phyloP scores from a whole-genome alignment of 2,888 invertebrate genomes.

The Megalurothrips usitatus region DNA sequence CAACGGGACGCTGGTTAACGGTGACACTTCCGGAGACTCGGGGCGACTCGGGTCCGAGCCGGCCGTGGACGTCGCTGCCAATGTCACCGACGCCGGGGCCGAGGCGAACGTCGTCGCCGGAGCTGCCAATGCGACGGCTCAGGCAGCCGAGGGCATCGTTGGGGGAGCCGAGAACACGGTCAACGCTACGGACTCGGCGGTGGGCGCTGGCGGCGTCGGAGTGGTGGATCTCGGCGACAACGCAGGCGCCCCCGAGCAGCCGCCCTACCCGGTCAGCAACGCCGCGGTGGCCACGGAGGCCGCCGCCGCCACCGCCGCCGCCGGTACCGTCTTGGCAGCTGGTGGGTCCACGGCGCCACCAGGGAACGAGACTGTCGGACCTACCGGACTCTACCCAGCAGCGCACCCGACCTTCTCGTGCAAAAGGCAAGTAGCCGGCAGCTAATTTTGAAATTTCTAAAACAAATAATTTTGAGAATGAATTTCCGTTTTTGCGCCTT shows the following conservation, averaged over 20 bases:
- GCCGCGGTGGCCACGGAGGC: not conserved
- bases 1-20: no score
- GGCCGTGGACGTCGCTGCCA: not conserved
- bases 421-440: constrained; percentile 45
- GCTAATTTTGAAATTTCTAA: no score
- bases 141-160: not conserved
- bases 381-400: not conserved
- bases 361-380: not conserved
- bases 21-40: no score
- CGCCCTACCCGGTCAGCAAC: not conserved
- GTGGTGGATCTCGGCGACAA: no score
- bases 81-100: not conserved
- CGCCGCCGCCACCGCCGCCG: not conserved
- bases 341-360: not conserved
- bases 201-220: no score
- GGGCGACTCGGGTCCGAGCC: no score
- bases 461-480: no score
- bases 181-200: not conserved
- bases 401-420: constrained; percentile 46
- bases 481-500: no score
- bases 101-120: not conserved
- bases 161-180: not conserved
- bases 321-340: not conserved
- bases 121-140: not conserved
- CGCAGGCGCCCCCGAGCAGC: not conserved